These are phyloP conservation scores for Hypercompe scribonia DNA, from an alignment of 2,888 invertebrate species.

Conservation along the genomic window DNA sequence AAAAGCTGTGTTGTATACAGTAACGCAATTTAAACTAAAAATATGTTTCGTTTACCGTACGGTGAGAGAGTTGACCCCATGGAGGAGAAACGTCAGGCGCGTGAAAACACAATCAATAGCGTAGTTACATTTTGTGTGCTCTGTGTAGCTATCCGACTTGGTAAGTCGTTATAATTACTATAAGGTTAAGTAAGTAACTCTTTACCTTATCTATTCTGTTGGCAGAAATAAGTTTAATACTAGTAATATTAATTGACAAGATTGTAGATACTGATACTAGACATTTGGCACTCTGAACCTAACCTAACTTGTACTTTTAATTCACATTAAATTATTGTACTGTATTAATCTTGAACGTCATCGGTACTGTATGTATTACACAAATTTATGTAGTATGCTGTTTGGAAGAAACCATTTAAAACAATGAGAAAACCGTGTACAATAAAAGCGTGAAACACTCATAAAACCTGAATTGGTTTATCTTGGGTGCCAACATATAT, in stretches of 20 bases:
- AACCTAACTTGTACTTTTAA: not conserved
- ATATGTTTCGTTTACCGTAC: constrained; percentile 81
- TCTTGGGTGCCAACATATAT: too few relatives aligned
- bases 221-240: not conserved
- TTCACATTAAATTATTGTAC: not conserved
- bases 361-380: not conserved
- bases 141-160: constrained; percentile 79
- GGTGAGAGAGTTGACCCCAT: constrained; percentile 81
- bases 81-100: constrained; percentile 82
- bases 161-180: constrained; percentile 57
- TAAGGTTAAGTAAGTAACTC: not conserved
- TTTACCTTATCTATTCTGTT: not conserved
- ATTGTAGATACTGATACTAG: not conserved
- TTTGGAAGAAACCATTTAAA: not conserved
- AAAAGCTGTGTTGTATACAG: not conserved
- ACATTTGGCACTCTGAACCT: not conserved
- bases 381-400: not conserved
- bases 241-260: not conserved
- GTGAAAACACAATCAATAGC: constrained; percentile 81
- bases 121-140: constrained; percentile 79
- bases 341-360: not conserved
- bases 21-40: not conserved
- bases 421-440: too few relatives aligned
- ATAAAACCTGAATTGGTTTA: too few relatives aligned
- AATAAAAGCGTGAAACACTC: too few relatives aligned